Conservation (phyloP, 1,140 invertebrate genomes). For the Pogonomyrmex californicus region DNA sequence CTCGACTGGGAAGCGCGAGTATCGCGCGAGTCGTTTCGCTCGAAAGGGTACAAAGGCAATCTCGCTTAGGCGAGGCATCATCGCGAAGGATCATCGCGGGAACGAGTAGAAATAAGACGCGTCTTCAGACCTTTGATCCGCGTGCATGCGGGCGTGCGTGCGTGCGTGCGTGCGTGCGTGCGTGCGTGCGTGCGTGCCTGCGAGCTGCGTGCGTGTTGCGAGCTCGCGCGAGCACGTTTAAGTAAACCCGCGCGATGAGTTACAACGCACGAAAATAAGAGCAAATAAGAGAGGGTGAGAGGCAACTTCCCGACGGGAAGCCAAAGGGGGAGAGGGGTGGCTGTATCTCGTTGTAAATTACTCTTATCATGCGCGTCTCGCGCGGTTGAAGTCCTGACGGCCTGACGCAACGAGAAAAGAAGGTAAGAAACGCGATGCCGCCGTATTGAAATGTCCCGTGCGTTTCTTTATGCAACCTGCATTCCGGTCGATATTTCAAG, state of each 20-base stretch:
- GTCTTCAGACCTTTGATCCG: constrained; percentile 68
- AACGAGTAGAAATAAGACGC: constrained; percentile 46
- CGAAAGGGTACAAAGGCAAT: constrained; percentile 66
- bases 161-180: background rate
- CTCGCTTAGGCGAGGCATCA: constrained; percentile 63
- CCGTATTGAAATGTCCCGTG: constrained; percentile 34
- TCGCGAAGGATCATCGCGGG: constrained; percentile 57
- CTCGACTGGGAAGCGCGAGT: constrained; percentile 50
- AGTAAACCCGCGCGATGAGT: constrained; percentile 69
- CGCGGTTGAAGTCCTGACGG: constrained; percentile 44
- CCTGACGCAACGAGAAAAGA: background rate
- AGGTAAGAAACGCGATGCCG: constrained; percentile 10
- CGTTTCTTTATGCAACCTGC: constrained; percentile 33
- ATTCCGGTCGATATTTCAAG: constrained; percentile 39
- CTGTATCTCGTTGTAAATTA: constrained; percentile 71
- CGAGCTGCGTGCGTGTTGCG: constrained; percentile 6
- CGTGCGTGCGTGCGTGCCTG: constrained; percentile 14
- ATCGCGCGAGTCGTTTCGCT: constrained; percentile 57
- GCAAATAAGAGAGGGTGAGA: constrained; percentile 50
- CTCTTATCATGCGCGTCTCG: constrained; percentile 64
- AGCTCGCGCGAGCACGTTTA: constrained; percentile 40
- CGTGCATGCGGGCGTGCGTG: constrained; percentile 30
- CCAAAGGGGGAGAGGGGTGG: constrained; percentile 48
- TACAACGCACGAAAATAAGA: constrained; percentile 70
- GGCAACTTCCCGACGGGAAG: constrained; percentile 11